Percentiles rank a stretch among this genome's conserved stretches.
phyloP scores from a whole-genome alignment of 2,888 invertebrate species.

The Torymus auratus region DNA sequence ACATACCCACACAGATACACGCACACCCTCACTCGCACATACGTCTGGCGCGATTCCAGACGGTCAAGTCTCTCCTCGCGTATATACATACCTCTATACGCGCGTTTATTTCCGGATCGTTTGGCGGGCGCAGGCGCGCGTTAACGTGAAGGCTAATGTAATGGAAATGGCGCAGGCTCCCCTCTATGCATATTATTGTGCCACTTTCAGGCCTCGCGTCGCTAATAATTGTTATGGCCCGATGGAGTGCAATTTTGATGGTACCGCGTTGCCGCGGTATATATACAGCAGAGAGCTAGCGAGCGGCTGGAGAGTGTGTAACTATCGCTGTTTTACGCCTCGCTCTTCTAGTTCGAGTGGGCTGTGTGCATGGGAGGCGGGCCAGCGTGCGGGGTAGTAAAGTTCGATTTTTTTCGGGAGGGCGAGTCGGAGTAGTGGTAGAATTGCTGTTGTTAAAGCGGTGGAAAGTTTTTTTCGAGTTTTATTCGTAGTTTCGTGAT shows the following conservation, averaged over 20 bases:
- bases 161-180: constrained; percentile 69
- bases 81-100: constrained; percentile 40
- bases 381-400: too few species aligned
- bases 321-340: constrained; percentile 14
- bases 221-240: constrained; percentile 73
- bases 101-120: constrained; percentile 57
- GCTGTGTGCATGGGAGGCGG: too few species aligned
- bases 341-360: too few species aligned
- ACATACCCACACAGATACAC: background rate
- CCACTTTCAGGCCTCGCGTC: constrained; percentile 67
- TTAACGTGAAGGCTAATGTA: constrained; percentile 71
- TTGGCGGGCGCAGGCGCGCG: constrained; percentile 60
- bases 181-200: constrained; percentile 72
- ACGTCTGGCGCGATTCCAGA: constrained; percentile 50
- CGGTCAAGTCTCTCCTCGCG: constrained; percentile 50
- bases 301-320: constrained; percentile 10
- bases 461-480: too few species aligned
- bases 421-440: too few species aligned
- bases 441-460: too few species aligned
- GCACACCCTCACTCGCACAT: background rate
- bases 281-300: background rate
- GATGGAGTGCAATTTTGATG: constrained; percentile 63
- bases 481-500: too few species aligned
- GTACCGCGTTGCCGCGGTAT: constrained; percentile 14
- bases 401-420: too few species aligned